Percentiles rank a stretch among this genome's conserved stretches.
phyloP scores from a whole-genome alignment of 2,888 invertebrate genomes.

The Drosophila falleni region DNA sequence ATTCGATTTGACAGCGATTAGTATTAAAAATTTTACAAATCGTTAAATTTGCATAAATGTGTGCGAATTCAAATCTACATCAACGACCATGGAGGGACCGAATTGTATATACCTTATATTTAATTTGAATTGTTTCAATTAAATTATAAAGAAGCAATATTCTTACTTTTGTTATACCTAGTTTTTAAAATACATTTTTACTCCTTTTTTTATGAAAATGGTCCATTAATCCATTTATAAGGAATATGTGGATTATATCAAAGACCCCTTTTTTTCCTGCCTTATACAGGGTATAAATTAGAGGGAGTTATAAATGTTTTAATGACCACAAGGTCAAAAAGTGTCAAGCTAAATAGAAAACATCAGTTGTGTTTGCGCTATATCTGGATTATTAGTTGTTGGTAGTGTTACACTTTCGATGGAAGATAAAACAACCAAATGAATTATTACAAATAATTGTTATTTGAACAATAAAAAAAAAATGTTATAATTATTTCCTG shows the following conservation, averaged over 20 bases:
- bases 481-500: conserved; percentile 71
- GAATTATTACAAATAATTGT: conserved; percentile 68
- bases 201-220: too few species aligned
- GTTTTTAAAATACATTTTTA: too few species aligned
- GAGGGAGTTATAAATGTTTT: conserved; percentile 1
- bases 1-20: background rate
- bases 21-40: conserved; percentile 11
- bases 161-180: too few species aligned
- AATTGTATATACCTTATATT: background rate
- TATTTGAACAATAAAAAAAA: conserved; percentile 63
- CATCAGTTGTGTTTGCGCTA: background rate
- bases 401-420: conserved; percentile 43
- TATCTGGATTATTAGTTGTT: conserved; percentile 3
- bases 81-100: conserved; percentile 1
- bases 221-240: background rate
- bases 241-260: background rate
- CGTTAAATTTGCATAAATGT: conserved; percentile 8
- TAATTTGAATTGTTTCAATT: background rate
- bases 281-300: background rate
- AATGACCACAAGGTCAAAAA: conserved; percentile 35
- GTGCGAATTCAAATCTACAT: background rate
- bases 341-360: conserved; percentile 1
- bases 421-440: conserved; percentile 61
- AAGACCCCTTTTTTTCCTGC: background rate
- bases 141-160: too few species aligned